Evolutionary conservation across 2,888 invertebrate species (phyloP).

Genomic region (Maniola hyperantus): DNA sequence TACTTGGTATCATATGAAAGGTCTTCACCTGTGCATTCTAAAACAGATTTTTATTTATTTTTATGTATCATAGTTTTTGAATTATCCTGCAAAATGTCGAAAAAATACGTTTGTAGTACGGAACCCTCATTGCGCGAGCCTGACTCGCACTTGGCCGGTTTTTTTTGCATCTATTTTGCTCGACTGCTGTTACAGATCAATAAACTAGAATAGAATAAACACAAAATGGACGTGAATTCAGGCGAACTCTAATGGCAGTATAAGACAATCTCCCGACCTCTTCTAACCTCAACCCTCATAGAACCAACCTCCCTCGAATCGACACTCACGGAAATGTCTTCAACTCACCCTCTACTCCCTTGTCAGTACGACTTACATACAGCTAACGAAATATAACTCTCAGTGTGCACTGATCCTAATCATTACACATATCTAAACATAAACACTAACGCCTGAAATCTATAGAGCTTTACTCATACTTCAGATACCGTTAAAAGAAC

Average conservation of each 20-base stretch:
- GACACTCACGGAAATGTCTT: not conserved
- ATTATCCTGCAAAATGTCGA: too few relatives aligned
- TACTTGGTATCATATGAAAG: too few relatives aligned
- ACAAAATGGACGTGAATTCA: constrained; percentile 43
- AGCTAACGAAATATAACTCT: not conserved
- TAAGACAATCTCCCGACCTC: constrained; percentile 36
- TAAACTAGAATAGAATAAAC: constrained; percentile 36
- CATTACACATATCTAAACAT: not conserved
- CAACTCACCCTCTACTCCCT: not conserved
- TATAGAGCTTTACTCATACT: too few relatives aligned
- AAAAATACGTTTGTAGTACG: too few relatives aligned
- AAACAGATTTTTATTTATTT: too few relatives aligned
- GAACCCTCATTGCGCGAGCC: too few relatives aligned
- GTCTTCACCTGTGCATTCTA: too few relatives aligned
- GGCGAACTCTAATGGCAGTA: constrained; percentile 47
- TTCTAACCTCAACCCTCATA: not conserved
- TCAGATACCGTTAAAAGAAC: too few relatives aligned
- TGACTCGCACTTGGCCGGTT: too few relatives aligned
- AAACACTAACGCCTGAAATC: not conserved
- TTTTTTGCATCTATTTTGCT: constrained; percentile 16
- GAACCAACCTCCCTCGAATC: not conserved
- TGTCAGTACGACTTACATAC: not conserved
- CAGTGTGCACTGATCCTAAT: not conserved
- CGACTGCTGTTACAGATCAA: constrained; percentile 25
- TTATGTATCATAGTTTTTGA: too few relatives aligned